Base-by-base conservation (phyloP, 1,140 invertebrate genomes). In the Bombus haemorrhoidalis region DNA sequence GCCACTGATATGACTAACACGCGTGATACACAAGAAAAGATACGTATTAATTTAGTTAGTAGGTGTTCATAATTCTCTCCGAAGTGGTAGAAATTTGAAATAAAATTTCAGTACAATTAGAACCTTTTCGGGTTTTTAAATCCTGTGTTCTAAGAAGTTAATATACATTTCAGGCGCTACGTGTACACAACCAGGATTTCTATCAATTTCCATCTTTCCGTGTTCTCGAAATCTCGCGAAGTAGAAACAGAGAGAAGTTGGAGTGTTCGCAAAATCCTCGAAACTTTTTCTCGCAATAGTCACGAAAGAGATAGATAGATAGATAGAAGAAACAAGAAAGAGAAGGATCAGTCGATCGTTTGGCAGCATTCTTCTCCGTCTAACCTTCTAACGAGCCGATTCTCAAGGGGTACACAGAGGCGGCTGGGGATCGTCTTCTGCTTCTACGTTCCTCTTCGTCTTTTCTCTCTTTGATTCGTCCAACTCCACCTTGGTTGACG, bases 401-500 rank as follows among this genome's bases (percentile, higher is more conserved):
- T 57, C 37, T 77, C 47, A 57, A 59, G 75, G 32, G 32, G 39
- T 9, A 47, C 18, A 73, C 15, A 81, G 69, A 81, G 43, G 59
- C 25, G 28, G 3, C 9, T 28, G 25, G 3, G 39, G 69, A 74
- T 86, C 81, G 76, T 89, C 79, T 86, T 64, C 62, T 43, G 62
- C 75, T 86, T 75, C 47, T 41, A 57, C 37, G 25, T 83, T 75
- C 57, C 39, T 83, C 57, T 83, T 47, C 32, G 37, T 75, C 68
- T 80, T 53, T 69, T 86, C 81, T 77, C 25, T 57, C 71, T 89
- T 86, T 81, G 76, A 88, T 89, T 88, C 75, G 43, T 62, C 5
- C 18, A 15, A 76, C 43, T 75, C 37, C 37, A 53, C 34, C 69
- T 79, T 41, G 12, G 34, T 85, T 43, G n/a, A 41, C 53, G 64